These are phyloP conservation scores for Eudemis profundana DNA, from an alignment of 2,888 invertebrate species.

Conservation along the genomic window DNA sequence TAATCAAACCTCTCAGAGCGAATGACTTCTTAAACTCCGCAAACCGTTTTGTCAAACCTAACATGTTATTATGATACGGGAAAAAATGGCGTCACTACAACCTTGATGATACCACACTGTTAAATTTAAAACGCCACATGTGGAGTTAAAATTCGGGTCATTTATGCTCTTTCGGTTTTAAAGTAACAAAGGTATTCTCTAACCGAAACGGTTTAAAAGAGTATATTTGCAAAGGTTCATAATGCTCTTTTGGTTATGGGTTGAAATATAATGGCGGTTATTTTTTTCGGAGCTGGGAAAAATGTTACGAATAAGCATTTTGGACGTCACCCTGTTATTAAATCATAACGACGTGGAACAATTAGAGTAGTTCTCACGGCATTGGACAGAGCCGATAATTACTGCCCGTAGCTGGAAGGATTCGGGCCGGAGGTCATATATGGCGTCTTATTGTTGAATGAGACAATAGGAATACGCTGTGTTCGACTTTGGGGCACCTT, in stretches of 20 bases:
- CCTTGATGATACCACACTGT: slow-evolving; percentile 57
- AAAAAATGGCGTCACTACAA: slow-evolving; percentile 58
- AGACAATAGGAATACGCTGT: slow-evolving; percentile 18
- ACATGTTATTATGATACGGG: slow-evolving; percentile 63
- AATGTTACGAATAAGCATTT: slow-evolving; percentile 64
- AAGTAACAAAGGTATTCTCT: background rate
- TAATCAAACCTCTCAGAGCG: slow-evolving; percentile 50
- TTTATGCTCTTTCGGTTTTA: background rate
- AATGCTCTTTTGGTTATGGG: slow-evolving; percentile 3
- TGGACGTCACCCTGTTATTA: slow-evolving; percentile 74
- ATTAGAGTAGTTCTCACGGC: slow-evolving; percentile 49
- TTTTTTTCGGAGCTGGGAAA: slow-evolving; percentile 59
- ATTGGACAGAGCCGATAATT: slow-evolving; percentile 43
- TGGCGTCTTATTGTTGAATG: slow-evolving; percentile 40
- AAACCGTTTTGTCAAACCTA: slow-evolving; percentile 67
- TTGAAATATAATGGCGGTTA: slow-evolving; percentile 58
- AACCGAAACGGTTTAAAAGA: slow-evolving; percentile 11
- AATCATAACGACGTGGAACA: slow-evolving; percentile 64
- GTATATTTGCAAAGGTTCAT: background rate
- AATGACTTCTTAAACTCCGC: slow-evolving; percentile 66
- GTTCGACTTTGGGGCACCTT: slow-evolving; percentile 5
- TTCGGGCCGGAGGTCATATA: slow-evolving; percentile 48
- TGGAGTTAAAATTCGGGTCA: too few relatives aligned
- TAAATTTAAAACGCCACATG: slow-evolving; percentile 13
- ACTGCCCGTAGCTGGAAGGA: slow-evolving; percentile 40